Percentiles rank a stretch among this genome's conserved stretches.
These are phyloP conservation scores for Ceratotherium simum DNA, from an alignment of 2,113 vertebrate species.

Conservation along the genomic window DNA sequence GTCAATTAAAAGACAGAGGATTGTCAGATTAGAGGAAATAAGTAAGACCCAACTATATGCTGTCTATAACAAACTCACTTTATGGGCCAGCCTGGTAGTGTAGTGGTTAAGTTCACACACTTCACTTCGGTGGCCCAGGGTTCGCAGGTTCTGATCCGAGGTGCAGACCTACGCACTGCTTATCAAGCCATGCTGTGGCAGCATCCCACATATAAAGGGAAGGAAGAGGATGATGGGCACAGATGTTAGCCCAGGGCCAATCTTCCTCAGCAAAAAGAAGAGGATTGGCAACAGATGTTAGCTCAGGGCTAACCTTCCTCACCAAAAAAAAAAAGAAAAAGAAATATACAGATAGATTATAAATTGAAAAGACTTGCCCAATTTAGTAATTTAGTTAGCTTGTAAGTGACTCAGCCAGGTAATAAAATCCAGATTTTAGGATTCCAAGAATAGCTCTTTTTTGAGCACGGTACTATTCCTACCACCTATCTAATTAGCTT, in stretches of 20 bases:
- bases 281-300: too few species aligned
- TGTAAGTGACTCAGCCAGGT: not conserved
- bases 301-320: too few species aligned
- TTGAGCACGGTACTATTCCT: not conserved
- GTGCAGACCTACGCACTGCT: too few species aligned
- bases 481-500: not conserved
- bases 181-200: too few species aligned
- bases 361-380: not conserved
- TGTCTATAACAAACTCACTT: not conserved
- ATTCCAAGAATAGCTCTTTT: not conserved
- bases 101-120: too few species aligned
- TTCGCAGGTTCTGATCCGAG: too few species aligned
- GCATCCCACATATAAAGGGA: too few species aligned
- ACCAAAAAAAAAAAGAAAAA: too few species aligned
- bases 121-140: too few species aligned
- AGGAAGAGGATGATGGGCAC: too few species aligned
- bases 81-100: not conserved
- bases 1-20: not conserved
- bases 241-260: too few species aligned
- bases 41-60: not conserved
- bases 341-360: not conserved
- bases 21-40: not conserved
- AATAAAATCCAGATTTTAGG: constrained; percentile 35
- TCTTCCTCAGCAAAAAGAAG: too few species aligned
- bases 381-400: not conserved